A percentile compares a stretch with the other conserved stretches of the same genome.
phyloP scores from a whole-genome alignment of 2,797 vertebrate genomes.

The Jordanella pulchra region DNA sequence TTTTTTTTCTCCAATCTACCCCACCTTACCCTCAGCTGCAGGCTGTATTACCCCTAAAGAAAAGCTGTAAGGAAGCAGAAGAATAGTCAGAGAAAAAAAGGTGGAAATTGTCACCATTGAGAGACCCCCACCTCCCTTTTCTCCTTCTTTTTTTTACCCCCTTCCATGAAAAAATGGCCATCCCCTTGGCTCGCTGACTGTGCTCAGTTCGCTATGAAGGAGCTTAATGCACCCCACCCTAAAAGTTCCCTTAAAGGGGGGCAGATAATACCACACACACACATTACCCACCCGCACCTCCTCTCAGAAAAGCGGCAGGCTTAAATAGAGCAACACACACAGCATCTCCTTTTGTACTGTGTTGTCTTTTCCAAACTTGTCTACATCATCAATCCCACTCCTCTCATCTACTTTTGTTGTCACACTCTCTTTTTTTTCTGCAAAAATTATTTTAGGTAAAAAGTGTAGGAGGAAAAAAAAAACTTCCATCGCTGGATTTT shows the following conservation, averaged over 20 bases:
- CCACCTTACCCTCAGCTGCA: slow-evolving; percentile 61
- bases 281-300: slow-evolving; percentile 6
- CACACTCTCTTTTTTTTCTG: no score
- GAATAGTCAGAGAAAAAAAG: slow-evolving; percentile 65
- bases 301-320: slow-evolving; percentile 82
- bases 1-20: slow-evolving; percentile 46
- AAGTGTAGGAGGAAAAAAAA: not conserved
- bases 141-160: slow-evolving; percentile 70
- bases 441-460: not conserved
- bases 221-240: slow-evolving; percentile 83
- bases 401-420: no score
- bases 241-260: slow-evolving; percentile 45
- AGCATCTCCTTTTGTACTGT: slow-evolving; percentile 91
- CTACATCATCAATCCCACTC: not conserved
- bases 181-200: slow-evolving; percentile 70
- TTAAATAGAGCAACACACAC: slow-evolving; percentile 92
- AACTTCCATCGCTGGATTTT: slow-evolving; percentile 1
- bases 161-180: slow-evolving; percentile 69
- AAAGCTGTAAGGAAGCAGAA: slow-evolving; percentile 71
- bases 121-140: slow-evolving; percentile 79
- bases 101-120: slow-evolving; percentile 82
- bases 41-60: slow-evolving; percentile 72
- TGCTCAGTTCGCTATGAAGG: slow-evolving; percentile 67
- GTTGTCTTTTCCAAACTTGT: slow-evolving; percentile 62
- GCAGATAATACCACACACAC: slow-evolving; percentile 24